Conservation (phyloP, 2,113 vertebrate species). For the Melospiza georgiana region DNA sequence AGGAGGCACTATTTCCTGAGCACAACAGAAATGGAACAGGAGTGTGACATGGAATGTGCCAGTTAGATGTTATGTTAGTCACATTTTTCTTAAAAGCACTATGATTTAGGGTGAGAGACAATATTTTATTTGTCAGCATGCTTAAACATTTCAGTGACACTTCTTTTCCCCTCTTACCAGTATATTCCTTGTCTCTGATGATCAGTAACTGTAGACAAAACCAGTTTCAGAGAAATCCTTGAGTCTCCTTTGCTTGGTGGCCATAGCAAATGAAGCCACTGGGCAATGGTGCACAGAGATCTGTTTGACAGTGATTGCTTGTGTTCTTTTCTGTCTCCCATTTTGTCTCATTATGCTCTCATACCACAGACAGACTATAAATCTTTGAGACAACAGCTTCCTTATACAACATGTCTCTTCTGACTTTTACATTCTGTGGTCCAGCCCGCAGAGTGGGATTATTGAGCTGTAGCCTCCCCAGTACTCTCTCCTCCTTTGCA, state of each 20-base stretch:
- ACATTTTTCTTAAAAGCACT: background rate
- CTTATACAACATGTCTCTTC: background rate
- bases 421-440: background rate
- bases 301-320: background rate
- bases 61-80: background rate
- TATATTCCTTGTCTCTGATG: background rate
- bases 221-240: background rate
- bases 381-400: background rate
- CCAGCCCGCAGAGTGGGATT: background rate
- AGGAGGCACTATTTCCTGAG: background rate
- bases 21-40: background rate
- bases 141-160: background rate
- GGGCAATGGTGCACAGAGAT: background rate
- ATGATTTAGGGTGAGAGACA: background rate
- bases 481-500: background rate
- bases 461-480: background rate
- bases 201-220: background rate
- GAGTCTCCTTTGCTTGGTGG: background rate
- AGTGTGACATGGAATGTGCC: background rate
- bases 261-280: background rate
- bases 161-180: background rate
- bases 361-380: background rate
- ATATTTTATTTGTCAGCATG: background rate
- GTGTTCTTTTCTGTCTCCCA: background rate
- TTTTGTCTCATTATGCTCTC: background rate